Evolutionary conservation across 2,888 invertebrate species (phyloP).

Genomic region (Dolomedes plantarius): DNA sequence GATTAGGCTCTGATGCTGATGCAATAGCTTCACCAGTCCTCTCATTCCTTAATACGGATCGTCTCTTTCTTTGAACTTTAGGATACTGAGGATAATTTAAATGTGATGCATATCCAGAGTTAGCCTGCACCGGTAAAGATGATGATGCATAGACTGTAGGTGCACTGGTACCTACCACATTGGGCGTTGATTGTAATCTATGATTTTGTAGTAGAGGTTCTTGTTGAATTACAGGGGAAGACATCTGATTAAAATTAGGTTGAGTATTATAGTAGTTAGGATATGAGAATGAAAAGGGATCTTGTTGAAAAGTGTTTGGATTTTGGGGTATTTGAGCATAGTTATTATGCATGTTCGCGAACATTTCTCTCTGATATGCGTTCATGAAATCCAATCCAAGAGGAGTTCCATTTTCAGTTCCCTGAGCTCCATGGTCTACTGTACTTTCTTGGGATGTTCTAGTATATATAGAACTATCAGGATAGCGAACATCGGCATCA

Average conservation of each 20-base stretch:
- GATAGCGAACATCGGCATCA: constrained; percentile 40
- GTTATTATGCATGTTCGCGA: constrained; percentile 20
- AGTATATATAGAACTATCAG: background rate
- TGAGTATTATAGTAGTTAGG: constrained; percentile 36
- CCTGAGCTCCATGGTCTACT: constrained; percentile 35
- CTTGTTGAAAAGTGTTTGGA: constrained; percentile 3
- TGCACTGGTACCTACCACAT: background rate
- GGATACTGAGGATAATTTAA: constrained; percentile 23
- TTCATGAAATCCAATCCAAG: constrained; percentile 40
- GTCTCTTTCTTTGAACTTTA: constrained; percentile 39
- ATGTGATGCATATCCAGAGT: constrained; percentile 2
- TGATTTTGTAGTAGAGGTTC: constrained; percentile 53
- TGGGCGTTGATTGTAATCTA: constrained; percentile 15
- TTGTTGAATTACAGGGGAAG: constrained; percentile 18
- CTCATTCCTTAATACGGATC: constrained; percentile 6
- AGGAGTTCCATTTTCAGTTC: constrained; percentile 35
- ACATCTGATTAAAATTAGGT: constrained; percentile 28
- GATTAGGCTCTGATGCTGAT: constrained; percentile 21
- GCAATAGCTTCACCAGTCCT: background rate
- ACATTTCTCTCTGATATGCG: constrained; percentile 36
- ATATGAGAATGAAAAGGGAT: constrained; percentile 50
- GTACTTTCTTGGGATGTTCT: background rate
- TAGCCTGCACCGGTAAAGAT: background rate
- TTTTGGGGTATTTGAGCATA: constrained; percentile 25
- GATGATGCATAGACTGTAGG: background rate